Evolutionary conservation across 2,888 invertebrate species (phyloP).

Genomic region (Trachelus iudaicus): DNA sequence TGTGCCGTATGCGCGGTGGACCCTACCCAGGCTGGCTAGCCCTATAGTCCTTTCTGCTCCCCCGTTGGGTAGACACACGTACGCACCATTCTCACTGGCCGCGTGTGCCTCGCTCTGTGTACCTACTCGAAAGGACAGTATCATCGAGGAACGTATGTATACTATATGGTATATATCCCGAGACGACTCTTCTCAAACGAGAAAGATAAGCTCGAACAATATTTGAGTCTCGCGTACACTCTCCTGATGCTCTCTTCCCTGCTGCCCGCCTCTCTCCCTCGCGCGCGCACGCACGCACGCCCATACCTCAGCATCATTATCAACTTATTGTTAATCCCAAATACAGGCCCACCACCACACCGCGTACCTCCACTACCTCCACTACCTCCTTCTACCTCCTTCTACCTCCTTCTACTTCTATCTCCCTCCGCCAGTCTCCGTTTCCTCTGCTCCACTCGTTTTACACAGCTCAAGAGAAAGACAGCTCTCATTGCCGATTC

Average conservation of each 20-base stretch:
- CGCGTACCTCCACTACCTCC: too few species aligned
- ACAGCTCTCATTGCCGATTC: too few species aligned
- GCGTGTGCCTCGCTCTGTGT: neutral
- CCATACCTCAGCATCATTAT: neutral
- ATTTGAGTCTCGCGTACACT: neutral
- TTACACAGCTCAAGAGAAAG: too few species aligned
- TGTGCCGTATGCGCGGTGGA: constrained; percentile 42
- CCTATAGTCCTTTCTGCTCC: constrained; percentile 24
- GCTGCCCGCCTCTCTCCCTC: too few species aligned
- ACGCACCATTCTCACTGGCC: neutral
- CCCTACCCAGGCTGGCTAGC: constrained; percentile 31
- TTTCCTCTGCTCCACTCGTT: too few species aligned
- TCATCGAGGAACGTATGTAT: neutral
- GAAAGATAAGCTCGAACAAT: neutral
- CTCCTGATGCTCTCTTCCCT: too few species aligned
- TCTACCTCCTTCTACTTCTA: too few species aligned
- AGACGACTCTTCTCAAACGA: constrained; percentile 1
- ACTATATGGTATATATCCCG: neutral
- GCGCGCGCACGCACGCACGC: too few species aligned
- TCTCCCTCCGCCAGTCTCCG: too few species aligned
- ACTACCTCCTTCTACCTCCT: too few species aligned
- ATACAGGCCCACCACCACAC: too few species aligned
- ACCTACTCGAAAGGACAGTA: neutral
- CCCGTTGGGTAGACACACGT: constrained; percentile 4
- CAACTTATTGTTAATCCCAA: too few species aligned